A percentile compares a stretch with the other conserved stretches of the same genome.
phyloP scores from a whole-genome alignment of 2,888 invertebrate species.

The Mystacides longicornis region DNA sequence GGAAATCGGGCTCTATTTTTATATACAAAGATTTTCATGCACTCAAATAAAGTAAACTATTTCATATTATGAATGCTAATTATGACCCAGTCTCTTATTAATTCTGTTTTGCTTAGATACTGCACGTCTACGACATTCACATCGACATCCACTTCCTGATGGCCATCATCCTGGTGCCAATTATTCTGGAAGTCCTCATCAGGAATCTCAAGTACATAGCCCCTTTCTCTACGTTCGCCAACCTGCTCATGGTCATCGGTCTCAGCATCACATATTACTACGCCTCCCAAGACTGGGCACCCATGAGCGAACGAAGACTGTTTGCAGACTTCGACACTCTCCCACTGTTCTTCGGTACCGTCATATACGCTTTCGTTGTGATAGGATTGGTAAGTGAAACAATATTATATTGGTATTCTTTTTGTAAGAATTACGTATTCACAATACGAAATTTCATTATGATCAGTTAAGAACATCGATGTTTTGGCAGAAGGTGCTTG shows the following conservation, averaged over 20 bases:
- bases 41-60: too few relatives aligned
- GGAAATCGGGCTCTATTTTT: too few relatives aligned
- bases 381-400: conserved; percentile 67
- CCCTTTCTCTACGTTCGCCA: conserved; percentile 71
- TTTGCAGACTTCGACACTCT: conserved; percentile 55
- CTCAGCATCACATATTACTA: conserved; percentile 71
- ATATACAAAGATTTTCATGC: too few relatives aligned
- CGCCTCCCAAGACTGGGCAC: conserved; percentile 63
- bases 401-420: too few relatives aligned
- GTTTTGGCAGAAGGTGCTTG: too few relatives aligned
- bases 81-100: too few relatives aligned
- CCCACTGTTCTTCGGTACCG: conserved; percentile 92
- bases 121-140: conserved; percentile 54
- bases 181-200: conserved; percentile 66
- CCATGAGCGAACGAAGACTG: conserved; percentile 50
- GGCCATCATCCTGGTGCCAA: conserved; percentile 63
- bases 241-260: conserved; percentile 67
- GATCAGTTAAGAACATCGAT: too few relatives aligned
- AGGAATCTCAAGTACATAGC: conserved; percentile 70
- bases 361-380: conserved; percentile 94
- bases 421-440: background rate
- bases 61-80: too few relatives aligned
- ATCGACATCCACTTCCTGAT: conserved; percentile 65
- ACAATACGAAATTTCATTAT: too few relatives aligned
- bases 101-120: too few relatives aligned